Conservation (phyloP, 2,113 vertebrate genomes). For the Petaurus breviceps region DNA sequence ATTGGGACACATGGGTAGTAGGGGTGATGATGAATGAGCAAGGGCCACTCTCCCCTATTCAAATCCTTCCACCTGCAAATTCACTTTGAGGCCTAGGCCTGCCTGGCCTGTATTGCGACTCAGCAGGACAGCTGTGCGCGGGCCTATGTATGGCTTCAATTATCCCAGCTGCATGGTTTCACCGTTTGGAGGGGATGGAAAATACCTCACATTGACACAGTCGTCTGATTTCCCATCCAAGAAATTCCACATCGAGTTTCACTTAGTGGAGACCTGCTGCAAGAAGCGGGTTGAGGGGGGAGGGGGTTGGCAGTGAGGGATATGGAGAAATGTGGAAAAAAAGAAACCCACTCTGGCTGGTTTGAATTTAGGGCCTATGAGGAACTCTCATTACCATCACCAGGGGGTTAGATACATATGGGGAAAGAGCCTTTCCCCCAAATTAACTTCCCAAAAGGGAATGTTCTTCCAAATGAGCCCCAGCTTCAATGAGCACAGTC, state of each 20-base stretch:
- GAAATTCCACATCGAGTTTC: not conserved
- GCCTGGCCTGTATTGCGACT: not conserved
- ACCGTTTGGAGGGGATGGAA: not conserved
- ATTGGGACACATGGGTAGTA: not conserved
- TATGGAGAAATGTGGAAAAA: not conserved
- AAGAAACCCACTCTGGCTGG: not conserved
- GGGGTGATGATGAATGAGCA: not conserved
- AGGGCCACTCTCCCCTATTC: accelerated
- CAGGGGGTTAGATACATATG: not conserved
- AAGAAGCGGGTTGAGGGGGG: not conserved
- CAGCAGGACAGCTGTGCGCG: no score
- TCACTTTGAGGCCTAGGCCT: not conserved
- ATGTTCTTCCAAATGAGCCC: not conserved
- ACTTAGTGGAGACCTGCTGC: not conserved
- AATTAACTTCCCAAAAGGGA: not conserved
- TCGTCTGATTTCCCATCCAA: not conserved
- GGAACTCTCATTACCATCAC: not conserved
- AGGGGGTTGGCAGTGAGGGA: not conserved
- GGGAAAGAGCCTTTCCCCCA: not conserved
- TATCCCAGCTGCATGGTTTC: not conserved
- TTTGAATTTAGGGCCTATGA: not conserved
- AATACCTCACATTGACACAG: accelerated
- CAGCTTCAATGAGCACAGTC: not conserved
- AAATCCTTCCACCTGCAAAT: not conserved
- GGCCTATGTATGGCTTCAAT: not conserved